Conservation (phyloP, 53 echinoderm and acorn worm species). For the Pentamera pediparva region DNA sequence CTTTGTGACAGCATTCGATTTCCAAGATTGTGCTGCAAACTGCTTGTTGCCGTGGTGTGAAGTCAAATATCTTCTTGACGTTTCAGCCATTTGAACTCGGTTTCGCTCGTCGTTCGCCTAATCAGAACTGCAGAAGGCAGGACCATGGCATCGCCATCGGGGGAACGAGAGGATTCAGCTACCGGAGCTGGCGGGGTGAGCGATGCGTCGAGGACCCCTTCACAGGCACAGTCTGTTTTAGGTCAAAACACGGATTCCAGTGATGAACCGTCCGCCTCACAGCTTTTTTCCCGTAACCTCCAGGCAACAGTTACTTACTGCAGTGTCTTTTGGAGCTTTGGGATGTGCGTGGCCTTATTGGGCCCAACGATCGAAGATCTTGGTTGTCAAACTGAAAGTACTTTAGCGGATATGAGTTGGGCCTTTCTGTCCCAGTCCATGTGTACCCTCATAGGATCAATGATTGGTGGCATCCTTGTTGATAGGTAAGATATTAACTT, state of each 20-base stretch:
- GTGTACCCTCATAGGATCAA: slow-evolving; percentile 91
- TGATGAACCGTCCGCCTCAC: slow-evolving; percentile 41
- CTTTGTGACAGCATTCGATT: too few species aligned
- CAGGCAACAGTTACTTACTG: slow-evolving; percentile 93
- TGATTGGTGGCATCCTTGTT: slow-evolving; percentile 88
- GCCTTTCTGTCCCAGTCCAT: slow-evolving; percentile 82
- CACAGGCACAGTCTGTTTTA: not conserved
- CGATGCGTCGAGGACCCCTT: not conserved
- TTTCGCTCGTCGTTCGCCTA: too few species aligned
- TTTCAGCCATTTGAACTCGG: too few species aligned
- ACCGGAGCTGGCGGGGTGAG: not conserved
- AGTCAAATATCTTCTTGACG: too few species aligned
- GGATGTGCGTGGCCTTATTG: slow-evolving; percentile 95
- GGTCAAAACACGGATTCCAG: not conserved
- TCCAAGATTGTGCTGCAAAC: too few species aligned
- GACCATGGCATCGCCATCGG: too few species aligned
- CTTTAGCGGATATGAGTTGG: slow-evolving; percentile 83
- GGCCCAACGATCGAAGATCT: slow-evolving; percentile 92
- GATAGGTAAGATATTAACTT: slow-evolving; percentile 96
- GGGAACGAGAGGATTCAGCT: too few species aligned
- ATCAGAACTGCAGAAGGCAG: too few species aligned
- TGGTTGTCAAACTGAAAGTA: slow-evolving; percentile 85
- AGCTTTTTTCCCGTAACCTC: slow-evolving; percentile 65
- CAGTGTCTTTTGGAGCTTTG: slow-evolving; percentile 97
- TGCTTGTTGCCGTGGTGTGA: too few species aligned